A percentile compares a stretch with the other conserved stretches of the same genome.
Conservation (phyloP, 2,113 vertebrate genomes). For the Istiophorus platypterus region DNA sequence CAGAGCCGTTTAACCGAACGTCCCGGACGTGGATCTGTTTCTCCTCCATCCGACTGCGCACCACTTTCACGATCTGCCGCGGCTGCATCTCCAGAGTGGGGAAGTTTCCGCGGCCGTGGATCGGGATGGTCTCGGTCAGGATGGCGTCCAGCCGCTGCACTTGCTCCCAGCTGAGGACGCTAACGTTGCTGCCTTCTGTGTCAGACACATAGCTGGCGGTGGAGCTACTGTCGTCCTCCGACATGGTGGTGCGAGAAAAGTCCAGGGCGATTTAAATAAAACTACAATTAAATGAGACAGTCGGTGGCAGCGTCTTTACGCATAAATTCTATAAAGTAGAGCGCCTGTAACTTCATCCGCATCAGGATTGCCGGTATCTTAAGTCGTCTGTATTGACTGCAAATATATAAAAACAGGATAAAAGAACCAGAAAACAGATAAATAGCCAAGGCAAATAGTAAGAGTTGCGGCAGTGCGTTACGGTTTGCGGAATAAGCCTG, state of each 20-base stretch:
- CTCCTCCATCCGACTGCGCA: constrained; percentile 94
- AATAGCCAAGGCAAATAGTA: neutral
- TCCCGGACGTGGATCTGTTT: constrained; percentile 91
- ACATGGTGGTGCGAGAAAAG: constrained; percentile 84
- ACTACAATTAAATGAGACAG: neutral
- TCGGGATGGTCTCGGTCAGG: constrained; percentile 96
- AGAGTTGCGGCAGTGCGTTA: constrained; percentile 2
- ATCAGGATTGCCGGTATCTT: neutral
- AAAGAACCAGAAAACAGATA: neutral
- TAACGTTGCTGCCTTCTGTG: constrained; percentile 85
- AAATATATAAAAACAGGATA: neutral
- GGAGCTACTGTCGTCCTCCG: constrained; percentile 87
- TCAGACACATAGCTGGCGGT: constrained; percentile 69
- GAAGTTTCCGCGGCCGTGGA: constrained; percentile 99
- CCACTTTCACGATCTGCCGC: constrained; percentile 94
- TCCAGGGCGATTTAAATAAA: constrained; percentile 10
- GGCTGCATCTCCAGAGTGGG: constrained; percentile 97
- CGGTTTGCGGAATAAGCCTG: constrained; percentile 15
- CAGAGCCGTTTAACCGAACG: constrained; percentile 95
- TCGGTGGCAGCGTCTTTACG: constrained; percentile 50
- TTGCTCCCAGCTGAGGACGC: constrained; percentile 97
- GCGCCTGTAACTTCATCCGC: constrained; percentile 26
- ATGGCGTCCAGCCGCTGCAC: constrained; percentile 96
- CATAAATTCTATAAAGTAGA: neutral
- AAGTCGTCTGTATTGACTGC: constrained; percentile 15